A percentile compares a stretch with the other conserved stretches of the same genome.
phyloP scores from a whole-genome alignment of 2,888 invertebrate genomes.

The Dinocampus coccinellae region DNA sequence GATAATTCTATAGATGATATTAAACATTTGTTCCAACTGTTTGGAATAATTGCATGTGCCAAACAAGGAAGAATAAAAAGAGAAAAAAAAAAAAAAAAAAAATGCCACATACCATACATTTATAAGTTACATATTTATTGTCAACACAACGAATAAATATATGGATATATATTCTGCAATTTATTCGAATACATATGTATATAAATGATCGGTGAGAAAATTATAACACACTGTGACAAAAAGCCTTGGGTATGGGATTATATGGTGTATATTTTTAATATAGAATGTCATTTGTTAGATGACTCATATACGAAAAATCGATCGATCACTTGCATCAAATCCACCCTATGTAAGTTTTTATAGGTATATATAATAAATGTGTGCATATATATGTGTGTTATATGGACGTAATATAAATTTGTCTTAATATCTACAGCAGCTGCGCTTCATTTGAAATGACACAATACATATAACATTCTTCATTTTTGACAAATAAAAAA shows the following conservation, averaged over 20 bases:
- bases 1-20: not conserved
- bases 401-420: not conserved
- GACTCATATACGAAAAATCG: not conserved
- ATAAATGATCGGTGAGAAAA: not conserved
- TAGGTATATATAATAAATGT: not conserved
- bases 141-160: not conserved
- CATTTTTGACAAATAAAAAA: not conserved
- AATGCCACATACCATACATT: too few species aligned
- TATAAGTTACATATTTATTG: not conserved
- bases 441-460: not conserved
- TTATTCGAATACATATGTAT: not conserved
- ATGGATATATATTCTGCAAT: not conserved
- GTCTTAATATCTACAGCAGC: not conserved
- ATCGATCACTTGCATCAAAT: conserved; percentile 3
- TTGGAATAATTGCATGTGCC: not conserved
- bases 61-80: not conserved
- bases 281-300: not conserved
- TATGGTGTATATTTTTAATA: not conserved
- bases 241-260: not conserved
- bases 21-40: not conserved
- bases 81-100: not conserved
- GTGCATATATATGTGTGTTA: not conserved
- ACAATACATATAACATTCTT: not conserved
- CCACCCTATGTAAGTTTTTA: not conserved
- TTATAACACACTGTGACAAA: not conserved